Percentiles rank a stretch among this genome's conserved stretches.
Conservation (phyloP, 2,797 vertebrate genomes). For the Falco columbarius region DNA sequence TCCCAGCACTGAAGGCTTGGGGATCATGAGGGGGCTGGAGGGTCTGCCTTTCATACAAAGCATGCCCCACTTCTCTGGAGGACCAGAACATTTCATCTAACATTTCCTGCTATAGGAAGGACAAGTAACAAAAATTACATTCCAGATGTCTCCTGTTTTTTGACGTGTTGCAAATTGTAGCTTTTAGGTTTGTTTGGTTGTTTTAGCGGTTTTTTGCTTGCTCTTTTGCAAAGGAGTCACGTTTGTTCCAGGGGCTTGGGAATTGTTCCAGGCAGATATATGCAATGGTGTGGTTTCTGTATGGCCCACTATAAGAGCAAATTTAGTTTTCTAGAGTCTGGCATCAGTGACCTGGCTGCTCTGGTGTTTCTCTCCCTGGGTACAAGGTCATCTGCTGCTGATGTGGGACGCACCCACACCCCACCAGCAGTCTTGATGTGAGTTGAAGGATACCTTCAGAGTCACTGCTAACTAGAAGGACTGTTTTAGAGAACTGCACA, state of each 20-base stretch:
- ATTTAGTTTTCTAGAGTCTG: not conserved
- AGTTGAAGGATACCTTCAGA: not conserved
- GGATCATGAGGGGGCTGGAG: constrained; percentile 6
- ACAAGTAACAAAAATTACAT: not conserved
- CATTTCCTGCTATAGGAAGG: not conserved
- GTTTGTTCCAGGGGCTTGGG: not conserved
- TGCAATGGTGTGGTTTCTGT: not conserved
- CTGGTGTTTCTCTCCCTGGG: not conserved
- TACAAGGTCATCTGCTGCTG: not conserved
- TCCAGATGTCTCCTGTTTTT: not conserved
- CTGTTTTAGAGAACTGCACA: not conserved
- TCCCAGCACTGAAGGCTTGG: constrained; percentile 21
- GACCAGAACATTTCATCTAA: not conserved
- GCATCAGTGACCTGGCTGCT: not conserved
- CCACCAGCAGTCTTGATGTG: not conserved
- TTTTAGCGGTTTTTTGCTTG: not conserved
- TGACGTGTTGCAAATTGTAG: not conserved
- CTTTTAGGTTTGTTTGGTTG: not conserved
- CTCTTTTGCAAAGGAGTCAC: not conserved
- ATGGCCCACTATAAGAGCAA: not conserved
- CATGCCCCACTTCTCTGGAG: not conserved
- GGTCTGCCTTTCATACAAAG: not conserved
- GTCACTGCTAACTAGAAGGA: not conserved
- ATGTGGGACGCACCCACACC: not conserved
- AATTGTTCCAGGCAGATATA: not conserved